Evolutionary conservation across 2,888 invertebrate genomes (phyloP).

Genomic region (Volucella inanis): DNA sequence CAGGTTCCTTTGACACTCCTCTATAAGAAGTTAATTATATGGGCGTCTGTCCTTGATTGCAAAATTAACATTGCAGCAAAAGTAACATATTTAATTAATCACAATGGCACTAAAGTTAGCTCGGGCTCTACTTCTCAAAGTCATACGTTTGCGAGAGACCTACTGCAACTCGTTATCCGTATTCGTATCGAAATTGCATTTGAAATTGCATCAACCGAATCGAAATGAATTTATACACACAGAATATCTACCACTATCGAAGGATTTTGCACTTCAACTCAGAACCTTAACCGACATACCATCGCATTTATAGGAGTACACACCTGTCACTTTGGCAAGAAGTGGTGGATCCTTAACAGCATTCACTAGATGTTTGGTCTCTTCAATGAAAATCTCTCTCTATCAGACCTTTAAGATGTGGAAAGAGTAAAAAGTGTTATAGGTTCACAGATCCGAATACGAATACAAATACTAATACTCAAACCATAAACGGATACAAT

Average conservation of each 20-base stretch:
- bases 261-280: slow-evolving; percentile 63
- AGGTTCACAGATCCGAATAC: too few relatives aligned
- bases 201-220: slow-evolving; percentile 23
- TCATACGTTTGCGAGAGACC: too few relatives aligned
- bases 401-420: background rate
- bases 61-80: slow-evolving; percentile 51
- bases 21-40: slow-evolving; percentile 53
- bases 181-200: slow-evolving; percentile 24
- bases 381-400: slow-evolving; percentile 37
- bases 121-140: too few relatives aligned
- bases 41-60: slow-evolving; percentile 56
- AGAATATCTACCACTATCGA: slow-evolving; percentile 42
- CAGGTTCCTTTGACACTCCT: background rate
- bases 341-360: background rate
- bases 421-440: background rate
- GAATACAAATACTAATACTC: too few relatives aligned
- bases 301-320: slow-evolving; percentile 67
- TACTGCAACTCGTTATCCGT: background rate
- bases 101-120: background rate
- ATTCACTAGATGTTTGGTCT: slow-evolving; percentile 13
- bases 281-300: slow-evolving; percentile 50
- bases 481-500: background rate
- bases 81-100: background rate
- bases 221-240: slow-evolving; percentile 27
- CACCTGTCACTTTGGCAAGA: slow-evolving; percentile 37